A percentile compares a stretch with the other conserved stretches of the same genome.
Conservation (phyloP, 1,140 invertebrate genomes). For the Goniozus legneri region DNA sequence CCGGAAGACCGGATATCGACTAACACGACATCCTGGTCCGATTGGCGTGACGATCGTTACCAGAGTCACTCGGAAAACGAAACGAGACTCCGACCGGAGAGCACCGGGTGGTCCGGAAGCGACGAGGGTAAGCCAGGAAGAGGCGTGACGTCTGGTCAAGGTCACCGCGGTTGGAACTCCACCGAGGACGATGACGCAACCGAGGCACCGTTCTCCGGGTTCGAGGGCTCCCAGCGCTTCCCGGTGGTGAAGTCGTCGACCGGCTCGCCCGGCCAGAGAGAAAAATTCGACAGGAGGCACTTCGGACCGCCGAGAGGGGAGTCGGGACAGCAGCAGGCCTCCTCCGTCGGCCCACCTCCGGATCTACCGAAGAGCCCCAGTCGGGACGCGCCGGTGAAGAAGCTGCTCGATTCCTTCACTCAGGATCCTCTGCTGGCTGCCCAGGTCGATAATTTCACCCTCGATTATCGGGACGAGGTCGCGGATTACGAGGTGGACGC, state of each 20-base stretch:
- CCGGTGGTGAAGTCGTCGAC: slow-evolving; percentile 35
- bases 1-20: slow-evolving; percentile 3
- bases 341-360: slow-evolving; percentile 6
- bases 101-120: not conserved
- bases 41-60: not conserved
- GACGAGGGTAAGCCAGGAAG: not conserved
- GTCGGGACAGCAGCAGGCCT: not conserved
- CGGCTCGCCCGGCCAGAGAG: slow-evolving; percentile 20
- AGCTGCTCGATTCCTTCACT: not conserved
- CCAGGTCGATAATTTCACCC: not conserved
- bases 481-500: not conserved
- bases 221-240: slow-evolving; percentile 41
- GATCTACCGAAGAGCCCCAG: slow-evolving; percentile 36
- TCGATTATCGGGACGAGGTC: not conserved
- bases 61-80: not conserved
- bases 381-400: slow-evolving; percentile 17
- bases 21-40: slow-evolving; percentile 7
- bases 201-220: slow-evolving; percentile 31
- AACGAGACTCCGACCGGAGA: not conserved
- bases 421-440: not conserved
- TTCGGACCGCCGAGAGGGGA: slow-evolving; percentile 34
- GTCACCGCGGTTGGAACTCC: slow-evolving; percentile 4
- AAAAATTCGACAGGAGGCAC: slow-evolving; percentile 44
- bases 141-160: not conserved
- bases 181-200: slow-evolving; percentile 10